Conservation (phyloP, 1,140 invertebrate genomes). For the Anadara kagoshimensis region DNA sequence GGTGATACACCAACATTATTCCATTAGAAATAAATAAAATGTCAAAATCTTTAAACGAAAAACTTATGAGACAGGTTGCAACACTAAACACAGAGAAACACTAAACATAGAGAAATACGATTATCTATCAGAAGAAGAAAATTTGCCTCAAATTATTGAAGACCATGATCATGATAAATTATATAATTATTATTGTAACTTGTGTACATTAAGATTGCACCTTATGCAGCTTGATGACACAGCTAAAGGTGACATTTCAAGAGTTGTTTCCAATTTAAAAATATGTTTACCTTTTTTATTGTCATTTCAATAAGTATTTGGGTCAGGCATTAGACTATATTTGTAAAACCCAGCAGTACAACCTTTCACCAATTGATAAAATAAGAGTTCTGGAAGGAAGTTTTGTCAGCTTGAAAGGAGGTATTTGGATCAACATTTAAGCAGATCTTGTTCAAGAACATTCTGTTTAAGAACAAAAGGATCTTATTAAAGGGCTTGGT, state of each 20-base stretch:
- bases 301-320: neutral
- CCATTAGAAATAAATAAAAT: too few relatives aligned
- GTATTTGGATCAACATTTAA: constrained; percentile 22
- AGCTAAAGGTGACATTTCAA: constrained; percentile 5
- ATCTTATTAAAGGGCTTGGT: constrained; percentile 26
- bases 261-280: neutral
- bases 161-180: too few relatives aligned
- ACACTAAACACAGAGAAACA: too few relatives aligned
- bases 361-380: constrained; percentile 15
- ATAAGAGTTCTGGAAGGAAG: constrained; percentile 16
- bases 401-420: constrained; percentile 13
- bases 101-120: too few relatives aligned
- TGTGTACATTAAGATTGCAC: too few relatives aligned
- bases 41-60: too few relatives aligned
- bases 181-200: too few relatives aligned
- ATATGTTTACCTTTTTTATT: neutral
- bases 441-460: constrained; percentile 29
- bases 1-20: too few relatives aligned
- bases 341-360: neutral
- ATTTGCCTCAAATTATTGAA: too few relatives aligned
- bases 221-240: too few relatives aligned
- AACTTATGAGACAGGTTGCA: too few relatives aligned
- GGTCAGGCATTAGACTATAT: neutral
- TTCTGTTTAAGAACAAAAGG: constrained; percentile 32
- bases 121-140: too few relatives aligned